Percentiles rank a stretch among this genome's conserved stretches.
These are phyloP conservation scores for Nemopilema nomurai DNA, from an alignment of 30 jellyfish, hydroid and myxozoan species.

Conservation along the genomic window DNA sequence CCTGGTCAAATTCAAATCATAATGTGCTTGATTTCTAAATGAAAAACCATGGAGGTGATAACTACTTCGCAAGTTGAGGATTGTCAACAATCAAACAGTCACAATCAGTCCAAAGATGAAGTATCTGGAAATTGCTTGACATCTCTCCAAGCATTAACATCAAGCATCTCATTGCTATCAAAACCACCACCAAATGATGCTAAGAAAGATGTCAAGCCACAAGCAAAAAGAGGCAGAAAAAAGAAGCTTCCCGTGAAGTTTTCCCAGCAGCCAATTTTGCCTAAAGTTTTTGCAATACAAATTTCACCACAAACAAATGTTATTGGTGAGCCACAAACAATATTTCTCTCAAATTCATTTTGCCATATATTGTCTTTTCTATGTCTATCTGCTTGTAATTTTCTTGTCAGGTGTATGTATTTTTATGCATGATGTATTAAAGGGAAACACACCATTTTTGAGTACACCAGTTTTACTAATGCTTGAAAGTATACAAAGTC, in stretches of 20 bases:
- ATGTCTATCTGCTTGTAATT: too few species aligned
- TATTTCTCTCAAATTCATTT: too few species aligned
- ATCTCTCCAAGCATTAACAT: slow-evolving; percentile 45
- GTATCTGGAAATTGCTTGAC: slow-evolving; percentile 2
- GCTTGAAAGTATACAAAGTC: too few species aligned
- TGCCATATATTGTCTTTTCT: too few species aligned
- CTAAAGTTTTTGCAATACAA: slow-evolving; percentile 69
- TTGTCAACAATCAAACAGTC: not conserved
- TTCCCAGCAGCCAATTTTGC: slow-evolving; percentile 49
- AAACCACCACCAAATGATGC: not conserved
- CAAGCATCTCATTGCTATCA: slow-evolving; percentile 38
- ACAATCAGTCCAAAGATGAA: not conserved
- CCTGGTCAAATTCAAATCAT: not conserved
- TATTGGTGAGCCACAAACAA: slow-evolving; percentile 18
- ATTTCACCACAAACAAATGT: slow-evolving; percentile 59
- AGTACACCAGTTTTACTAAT: too few species aligned
- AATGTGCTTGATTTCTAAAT: not conserved
- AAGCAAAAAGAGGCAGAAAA: slow-evolving; percentile 46
- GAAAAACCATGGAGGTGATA: not conserved
- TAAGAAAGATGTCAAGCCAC: not conserved
- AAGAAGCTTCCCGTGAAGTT: slow-evolving; percentile 29
- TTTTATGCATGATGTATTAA: too few species aligned
- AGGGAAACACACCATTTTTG: too few species aligned
- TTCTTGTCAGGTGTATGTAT: too few species aligned
- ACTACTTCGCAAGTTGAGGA: not conserved